Percentiles rank a stretch among this genome's conserved stretches.
phyloP scores from a whole-genome alignment of 2,113 vertebrate species.

The Salvelinus sp. region DNA sequence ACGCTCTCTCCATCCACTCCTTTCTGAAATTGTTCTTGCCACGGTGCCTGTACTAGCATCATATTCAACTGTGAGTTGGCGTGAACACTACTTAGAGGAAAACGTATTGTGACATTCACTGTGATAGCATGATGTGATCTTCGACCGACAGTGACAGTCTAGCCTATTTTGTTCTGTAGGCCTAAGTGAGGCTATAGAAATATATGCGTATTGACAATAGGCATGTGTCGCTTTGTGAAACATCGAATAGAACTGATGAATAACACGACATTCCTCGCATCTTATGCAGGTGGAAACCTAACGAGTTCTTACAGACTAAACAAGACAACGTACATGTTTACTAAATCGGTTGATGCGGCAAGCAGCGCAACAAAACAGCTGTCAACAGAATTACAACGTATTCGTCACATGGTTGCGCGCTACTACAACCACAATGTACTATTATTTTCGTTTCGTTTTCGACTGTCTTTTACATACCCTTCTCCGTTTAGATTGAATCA shows the following conservation, averaged over 20 bases:
- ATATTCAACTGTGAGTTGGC: not conserved
- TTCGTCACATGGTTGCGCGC: not conserved
- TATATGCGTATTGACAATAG: no score
- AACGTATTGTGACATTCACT: not conserved
- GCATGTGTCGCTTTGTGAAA: no score
- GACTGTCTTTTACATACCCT: conserved; percentile 49
- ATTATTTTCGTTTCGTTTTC: not conserved
- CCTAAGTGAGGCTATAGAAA: no score
- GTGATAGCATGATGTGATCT: not conserved
- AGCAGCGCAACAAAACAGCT: not conserved
- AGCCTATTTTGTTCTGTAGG: no score
- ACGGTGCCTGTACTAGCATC: not conserved
- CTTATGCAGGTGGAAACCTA: not conserved
- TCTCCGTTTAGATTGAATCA: conserved; percentile 59
- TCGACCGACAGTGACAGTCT: not conserved
- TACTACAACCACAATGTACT: not conserved
- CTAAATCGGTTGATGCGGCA: not conserved
- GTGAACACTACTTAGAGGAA: no score
- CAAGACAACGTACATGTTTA: not conserved
- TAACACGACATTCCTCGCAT: not conserved
- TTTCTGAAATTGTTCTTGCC: not conserved
- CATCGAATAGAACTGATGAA: not conserved
- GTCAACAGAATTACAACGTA: not conserved
- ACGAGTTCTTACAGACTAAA: not conserved
- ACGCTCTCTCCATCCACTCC: not conserved